Conservation (phyloP, 2,888 invertebrate genomes). For the Oeneis ivallda region DNA sequence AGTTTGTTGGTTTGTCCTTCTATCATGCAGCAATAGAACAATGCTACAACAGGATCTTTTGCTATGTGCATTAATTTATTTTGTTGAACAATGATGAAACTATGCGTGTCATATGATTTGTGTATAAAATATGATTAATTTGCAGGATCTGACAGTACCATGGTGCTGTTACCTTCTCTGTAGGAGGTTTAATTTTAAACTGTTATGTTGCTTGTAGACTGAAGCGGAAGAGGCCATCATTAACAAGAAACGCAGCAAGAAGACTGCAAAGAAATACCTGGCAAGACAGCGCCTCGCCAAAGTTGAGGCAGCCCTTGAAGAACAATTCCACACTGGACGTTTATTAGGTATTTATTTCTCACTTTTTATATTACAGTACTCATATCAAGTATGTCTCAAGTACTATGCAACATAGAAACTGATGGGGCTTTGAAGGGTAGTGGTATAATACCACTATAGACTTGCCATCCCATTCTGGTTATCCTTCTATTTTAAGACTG, state of each 20-base stretch:
- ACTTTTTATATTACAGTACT: neutral
- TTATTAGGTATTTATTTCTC: slow-evolving; percentile 87
- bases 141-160: slow-evolving; percentile 27
- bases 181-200: slow-evolving; percentile 26
- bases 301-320: slow-evolving; percentile 96
- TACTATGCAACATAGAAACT: too few relatives aligned
- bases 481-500: too few relatives aligned
- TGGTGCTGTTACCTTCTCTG: too few relatives aligned
- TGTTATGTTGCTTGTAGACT: slow-evolving; percentile 80
- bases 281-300: slow-evolving; percentile 95
- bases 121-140: slow-evolving; percentile 35
- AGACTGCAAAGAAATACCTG: slow-evolving; percentile 95
- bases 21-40: too few relatives aligned
- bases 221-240: slow-evolving; percentile 97
- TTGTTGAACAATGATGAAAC: slow-evolving; percentile 57
- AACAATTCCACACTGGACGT: slow-evolving; percentile 98
- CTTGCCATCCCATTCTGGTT: too few relatives aligned
- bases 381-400: too few relatives aligned
- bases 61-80: neutral
- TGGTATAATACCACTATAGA: too few relatives aligned
- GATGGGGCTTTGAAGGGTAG: too few relatives aligned
- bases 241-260: slow-evolving; percentile 96
- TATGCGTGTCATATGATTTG: slow-evolving; percentile 84
- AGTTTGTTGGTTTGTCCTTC: too few relatives aligned
- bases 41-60: too few relatives aligned